Conservation (phyloP, 2,113 vertebrate species). For the Microcebus griseorufus region DNA sequence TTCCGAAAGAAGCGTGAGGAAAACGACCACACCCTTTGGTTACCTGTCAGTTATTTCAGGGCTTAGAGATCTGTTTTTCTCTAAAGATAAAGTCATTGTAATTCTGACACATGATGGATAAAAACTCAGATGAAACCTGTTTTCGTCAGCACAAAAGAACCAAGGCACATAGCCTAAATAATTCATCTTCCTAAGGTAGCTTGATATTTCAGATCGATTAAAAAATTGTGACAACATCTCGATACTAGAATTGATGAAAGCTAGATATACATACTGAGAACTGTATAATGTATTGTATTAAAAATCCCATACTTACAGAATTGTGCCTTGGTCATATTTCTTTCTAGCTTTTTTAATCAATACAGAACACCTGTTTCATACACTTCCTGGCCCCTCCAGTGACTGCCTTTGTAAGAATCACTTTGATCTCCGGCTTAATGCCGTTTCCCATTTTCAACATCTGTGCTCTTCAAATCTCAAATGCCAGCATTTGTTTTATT, state of each 20-base stretch:
- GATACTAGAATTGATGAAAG: background rate
- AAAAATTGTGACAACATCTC: background rate
- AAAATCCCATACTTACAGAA: background rate
- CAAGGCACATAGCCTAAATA: background rate
- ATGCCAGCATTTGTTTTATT: background rate
- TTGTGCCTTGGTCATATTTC: accelerated
- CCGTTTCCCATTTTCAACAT: background rate
- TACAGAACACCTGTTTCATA: background rate
- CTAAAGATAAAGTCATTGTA: background rate
- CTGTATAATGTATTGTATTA: background rate
- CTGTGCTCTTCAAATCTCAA: background rate
- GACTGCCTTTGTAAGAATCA: background rate
- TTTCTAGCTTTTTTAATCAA: background rate
- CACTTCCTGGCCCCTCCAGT: background rate
- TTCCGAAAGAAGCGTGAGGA: background rate
- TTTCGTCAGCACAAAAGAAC: background rate
- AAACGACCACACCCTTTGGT: no score
- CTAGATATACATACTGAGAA: background rate
- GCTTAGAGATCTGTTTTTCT: accelerated
- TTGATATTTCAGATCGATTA: background rate
- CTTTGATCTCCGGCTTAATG: background rate
- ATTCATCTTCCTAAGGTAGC: background rate
- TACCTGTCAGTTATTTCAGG: background rate
- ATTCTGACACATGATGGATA: background rate
- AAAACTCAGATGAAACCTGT: background rate